Evolutionary conservation across 2,888 invertebrate species (phyloP), one percentile per base, ranked within the genome.

Genomic region (Melieria omissa): DNA sequence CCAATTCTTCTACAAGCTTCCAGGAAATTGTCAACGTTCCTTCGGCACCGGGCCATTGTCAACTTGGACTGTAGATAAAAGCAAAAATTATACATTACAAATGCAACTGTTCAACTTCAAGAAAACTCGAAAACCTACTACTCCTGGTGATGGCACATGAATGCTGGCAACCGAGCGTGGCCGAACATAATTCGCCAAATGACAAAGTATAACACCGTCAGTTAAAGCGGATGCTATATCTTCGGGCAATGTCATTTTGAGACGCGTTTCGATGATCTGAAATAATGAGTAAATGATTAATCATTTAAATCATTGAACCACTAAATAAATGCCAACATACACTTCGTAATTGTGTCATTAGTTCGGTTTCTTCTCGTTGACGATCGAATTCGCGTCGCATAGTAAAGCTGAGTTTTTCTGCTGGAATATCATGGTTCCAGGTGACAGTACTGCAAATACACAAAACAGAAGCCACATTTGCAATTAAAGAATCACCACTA

Each of bases 21-120:
- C 79, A 98, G 88, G 84, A 98, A 98, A 88, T 97, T 97, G 86
- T 98, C 97, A 45, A 98, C 97, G 86, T 98, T 98, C 83, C 95
- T 90, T 81, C 97, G 90, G 89, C 97, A 97, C 81, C 97, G 92
- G 57, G 97, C 96, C 92, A 96, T 94, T n/a, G 97, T 95, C 79
- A 98, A 88, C 87, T 97, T 97, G 52, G 97, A 96, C 97, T 97
- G 94, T 94, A 96, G 90, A 72, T 78, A 79, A 74, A 71, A 70
- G 44, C 66, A 74, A 58, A 45, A 3, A 46, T 10, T 62, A 41
- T 9, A 4, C 10, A 6, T 16, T 29, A 44, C 9, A 54, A 55
- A 42, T 10, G 5, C 10, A 52, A 52, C n/a, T 8, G 47, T 14
- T 14, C 62, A 62, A 49, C 8, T 8, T 8, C 0, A 52, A n/a